Base-by-base conservation (phyloP, 2,888 invertebrate genomes). In the Pachycephus smyrnensis region DNA sequence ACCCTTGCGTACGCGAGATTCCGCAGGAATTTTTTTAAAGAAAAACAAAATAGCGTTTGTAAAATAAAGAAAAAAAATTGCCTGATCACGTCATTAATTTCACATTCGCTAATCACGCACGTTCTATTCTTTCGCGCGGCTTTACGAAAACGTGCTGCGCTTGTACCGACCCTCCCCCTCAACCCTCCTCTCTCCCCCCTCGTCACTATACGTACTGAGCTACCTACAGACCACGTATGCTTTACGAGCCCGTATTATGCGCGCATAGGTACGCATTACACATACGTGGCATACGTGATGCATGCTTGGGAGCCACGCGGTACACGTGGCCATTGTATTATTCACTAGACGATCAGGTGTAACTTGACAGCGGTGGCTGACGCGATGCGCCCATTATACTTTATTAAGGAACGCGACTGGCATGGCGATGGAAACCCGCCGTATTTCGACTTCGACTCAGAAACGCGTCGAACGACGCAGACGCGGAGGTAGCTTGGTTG, bases 321-420 rank as follows among this genome's bases (percentile, higher is more conserved):
- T 33, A 31, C 32, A n/a, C 35, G 35, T 77, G 81, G 81, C 81
- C 82, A 87, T 86, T 87, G 87, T 86, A 80, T 73, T 73, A 73
- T 82, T 84, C 83, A 81, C 75, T 68, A 74, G 79, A 81, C 80
- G 82, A 83, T 86, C 88, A 88, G 89, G 86, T 88, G 89, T 82
- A 68, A 40, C 74, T 31, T 82, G 81, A 85, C 84, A 83, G 82
- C 81, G 78, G 82, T 79, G 82, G 82, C 79, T 78, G 80, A 79
- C 81, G 80, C 81, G 84, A 73, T 84, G 82, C 82, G 87, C 84
- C 87, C 86, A 88, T 89, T 89, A 88, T 88, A 84, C 85, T 88
- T 89, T 88, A 89, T 89, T 88, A 87, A 87, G 87, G 85, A 84
- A 86, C 87, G 85, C 88, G 88, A 81, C 73, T 77, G 77, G 82